Percentiles rank a stretch among this genome's conserved stretches.
phyloP scores from a whole-genome alignment of 92 coral and sea anemone species.

The Parazoanthus swiftii region DNA sequence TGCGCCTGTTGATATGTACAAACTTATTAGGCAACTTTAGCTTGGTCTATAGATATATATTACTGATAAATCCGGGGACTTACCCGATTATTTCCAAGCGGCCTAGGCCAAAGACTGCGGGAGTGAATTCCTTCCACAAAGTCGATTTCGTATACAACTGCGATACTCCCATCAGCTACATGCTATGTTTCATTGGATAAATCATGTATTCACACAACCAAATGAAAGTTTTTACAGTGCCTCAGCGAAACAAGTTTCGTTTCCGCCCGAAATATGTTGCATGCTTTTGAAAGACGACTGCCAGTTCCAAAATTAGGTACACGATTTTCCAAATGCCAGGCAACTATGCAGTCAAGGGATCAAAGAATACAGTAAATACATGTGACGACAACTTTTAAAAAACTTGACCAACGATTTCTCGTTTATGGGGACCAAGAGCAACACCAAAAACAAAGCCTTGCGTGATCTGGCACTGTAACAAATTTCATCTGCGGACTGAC shows the following conservation, averaged over 20 bases:
- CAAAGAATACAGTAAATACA: background rate
- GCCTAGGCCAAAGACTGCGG: conserved; percentile 34
- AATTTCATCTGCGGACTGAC: too few relatives aligned
- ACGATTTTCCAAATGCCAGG: background rate
- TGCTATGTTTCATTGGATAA: background rate
- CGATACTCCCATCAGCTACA: conserved; percentile 20
- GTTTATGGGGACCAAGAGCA: too few relatives aligned
- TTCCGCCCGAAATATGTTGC: background rate
- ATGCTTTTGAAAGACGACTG: background rate
- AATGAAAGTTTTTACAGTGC: conserved; percentile 9
- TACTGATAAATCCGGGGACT: conserved; percentile 31
- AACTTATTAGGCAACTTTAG: background rate
- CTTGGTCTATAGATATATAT: background rate
- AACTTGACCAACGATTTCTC: too few relatives aligned
- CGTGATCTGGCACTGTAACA: too few relatives aligned
- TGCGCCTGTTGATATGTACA: background rate
- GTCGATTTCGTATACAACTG: conserved; percentile 9
- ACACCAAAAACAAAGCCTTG: too few relatives aligned
- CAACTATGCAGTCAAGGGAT: background rate
- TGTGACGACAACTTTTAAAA: background rate
- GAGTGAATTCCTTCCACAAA: conserved; percentile 18
- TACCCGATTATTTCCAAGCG: conserved; percentile 21
- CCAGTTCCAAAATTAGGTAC: background rate
- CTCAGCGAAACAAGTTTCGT: background rate
- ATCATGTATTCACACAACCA: conserved; percentile 17